A percentile compares a stretch with the other conserved stretches of the same genome.
phyloP scores from a whole-genome alignment of 1,140 invertebrate genomes.

The Microplitis demolitor region DNA sequence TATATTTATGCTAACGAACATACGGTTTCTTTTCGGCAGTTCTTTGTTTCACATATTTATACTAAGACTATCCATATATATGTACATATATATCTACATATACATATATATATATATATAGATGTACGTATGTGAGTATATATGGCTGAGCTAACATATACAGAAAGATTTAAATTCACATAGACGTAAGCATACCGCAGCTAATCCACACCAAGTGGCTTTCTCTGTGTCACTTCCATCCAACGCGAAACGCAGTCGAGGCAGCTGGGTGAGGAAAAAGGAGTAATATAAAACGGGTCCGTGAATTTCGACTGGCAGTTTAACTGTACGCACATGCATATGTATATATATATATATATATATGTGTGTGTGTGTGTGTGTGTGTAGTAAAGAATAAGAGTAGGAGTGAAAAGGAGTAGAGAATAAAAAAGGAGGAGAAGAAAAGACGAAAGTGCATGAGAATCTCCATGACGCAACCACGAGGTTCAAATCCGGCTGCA shows the following conservation, averaged over 20 bases:
- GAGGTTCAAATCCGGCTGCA: conserved; percentile 21
- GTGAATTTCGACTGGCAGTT: background rate
- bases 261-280: conserved; percentile 9
- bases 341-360: too few species aligned
- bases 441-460: conserved; percentile 17
- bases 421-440: background rate
- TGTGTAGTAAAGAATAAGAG: background rate
- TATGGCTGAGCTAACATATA: background rate
- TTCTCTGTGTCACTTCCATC: too few species aligned
- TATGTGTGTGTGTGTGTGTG: too few species aligned
- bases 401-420: conserved; percentile 3
- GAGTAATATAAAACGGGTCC: conserved; percentile 9
- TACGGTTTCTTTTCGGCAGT: conserved; percentile 31
- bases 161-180: background rate
- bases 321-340: background rate
- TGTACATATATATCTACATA: background rate
- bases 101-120: background rate
- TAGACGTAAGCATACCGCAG: background rate
- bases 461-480: conserved; percentile 34
- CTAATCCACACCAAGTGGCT: too few species aligned
- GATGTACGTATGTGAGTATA: background rate
- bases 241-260: background rate
- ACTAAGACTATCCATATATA: conserved; percentile 5
- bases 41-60: conserved; percentile 42
- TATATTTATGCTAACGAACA: conserved; percentile 42